phyloP scores from a whole-genome alignment of 2,888 invertebrate genomes.

The Pocota personata region DNA sequence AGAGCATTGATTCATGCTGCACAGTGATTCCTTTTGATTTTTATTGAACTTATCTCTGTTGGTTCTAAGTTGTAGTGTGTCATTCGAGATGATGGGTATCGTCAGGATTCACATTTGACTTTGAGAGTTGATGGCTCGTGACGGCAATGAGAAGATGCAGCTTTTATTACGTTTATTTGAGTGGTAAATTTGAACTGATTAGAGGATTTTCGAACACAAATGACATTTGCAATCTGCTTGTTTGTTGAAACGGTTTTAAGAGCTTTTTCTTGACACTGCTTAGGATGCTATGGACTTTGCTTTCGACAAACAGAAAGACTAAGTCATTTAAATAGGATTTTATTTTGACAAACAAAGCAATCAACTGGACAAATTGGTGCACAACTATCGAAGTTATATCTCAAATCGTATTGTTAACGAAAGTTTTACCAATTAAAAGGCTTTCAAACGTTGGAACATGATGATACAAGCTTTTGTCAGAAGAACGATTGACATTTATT shows the following conservation, averaged over 20 bases:
- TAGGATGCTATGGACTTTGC: too few species aligned
- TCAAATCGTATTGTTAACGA: too few species aligned
- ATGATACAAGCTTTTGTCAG: too few species aligned
- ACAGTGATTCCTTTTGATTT: conserved; percentile 1
- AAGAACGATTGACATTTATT: too few species aligned
- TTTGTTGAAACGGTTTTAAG: background rate
- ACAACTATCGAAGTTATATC: too few species aligned
- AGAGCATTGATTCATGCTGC: conserved; percentile 17
- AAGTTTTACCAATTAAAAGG: too few species aligned
- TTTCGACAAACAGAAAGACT: background rate
- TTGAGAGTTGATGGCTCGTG: background rate
- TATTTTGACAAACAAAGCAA: background rate
- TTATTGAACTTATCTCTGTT: conserved; percentile 30
- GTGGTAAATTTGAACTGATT: background rate
- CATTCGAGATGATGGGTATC: background rate
- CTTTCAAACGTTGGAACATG: too few species aligned
- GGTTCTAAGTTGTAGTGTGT: background rate
- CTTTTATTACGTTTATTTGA: background rate
- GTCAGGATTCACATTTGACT: background rate
- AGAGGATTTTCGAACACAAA: background rate
- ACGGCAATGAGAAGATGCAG: background rate
- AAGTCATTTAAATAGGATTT: too few species aligned
- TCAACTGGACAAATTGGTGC: background rate
- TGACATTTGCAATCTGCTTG: background rate
- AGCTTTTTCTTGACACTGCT: too few species aligned